Conservation (phyloP, 2,888 invertebrate species). For the Eupithecia centaureata region DNA sequence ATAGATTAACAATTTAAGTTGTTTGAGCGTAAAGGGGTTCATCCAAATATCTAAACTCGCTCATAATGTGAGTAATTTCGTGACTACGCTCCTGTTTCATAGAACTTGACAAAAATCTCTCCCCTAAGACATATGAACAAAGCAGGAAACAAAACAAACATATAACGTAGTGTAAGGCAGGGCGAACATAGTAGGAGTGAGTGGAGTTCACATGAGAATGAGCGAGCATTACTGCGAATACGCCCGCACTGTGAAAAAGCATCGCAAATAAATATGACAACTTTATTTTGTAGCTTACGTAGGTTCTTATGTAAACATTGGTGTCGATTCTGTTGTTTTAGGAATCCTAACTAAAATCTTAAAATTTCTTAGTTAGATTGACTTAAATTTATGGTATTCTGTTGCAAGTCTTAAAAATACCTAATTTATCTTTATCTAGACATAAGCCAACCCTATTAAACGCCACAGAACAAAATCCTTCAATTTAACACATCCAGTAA, state of each 20-base stretch:
- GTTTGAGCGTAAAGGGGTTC: too few species aligned
- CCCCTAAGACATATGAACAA: constrained; percentile 8
- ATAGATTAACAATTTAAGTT: too few species aligned
- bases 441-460: too few species aligned
- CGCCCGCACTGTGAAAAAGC: neutral
- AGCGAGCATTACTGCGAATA: constrained; percentile 7
- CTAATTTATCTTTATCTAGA: too few species aligned
- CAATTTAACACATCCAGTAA: too few species aligned
- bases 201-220: constrained; percentile 19
- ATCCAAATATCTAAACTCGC: neutral
- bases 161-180: neutral
- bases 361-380: too few species aligned
- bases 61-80: neutral
- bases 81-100: neutral
- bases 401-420: too few species aligned
- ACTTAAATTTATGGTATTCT: too few species aligned
- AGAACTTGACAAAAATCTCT: constrained; percentile 7
- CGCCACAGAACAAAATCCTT: too few species aligned
- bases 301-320: too few species aligned
- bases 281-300: neutral
- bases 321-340: too few species aligned
- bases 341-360: too few species aligned
- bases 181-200: neutral
- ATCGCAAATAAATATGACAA: neutral
- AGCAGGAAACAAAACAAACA: constrained; percentile 8